Evolutionary conservation across 1,140 invertebrate genomes (phyloP).

Genomic region (Lycorma delicatula): DNA sequence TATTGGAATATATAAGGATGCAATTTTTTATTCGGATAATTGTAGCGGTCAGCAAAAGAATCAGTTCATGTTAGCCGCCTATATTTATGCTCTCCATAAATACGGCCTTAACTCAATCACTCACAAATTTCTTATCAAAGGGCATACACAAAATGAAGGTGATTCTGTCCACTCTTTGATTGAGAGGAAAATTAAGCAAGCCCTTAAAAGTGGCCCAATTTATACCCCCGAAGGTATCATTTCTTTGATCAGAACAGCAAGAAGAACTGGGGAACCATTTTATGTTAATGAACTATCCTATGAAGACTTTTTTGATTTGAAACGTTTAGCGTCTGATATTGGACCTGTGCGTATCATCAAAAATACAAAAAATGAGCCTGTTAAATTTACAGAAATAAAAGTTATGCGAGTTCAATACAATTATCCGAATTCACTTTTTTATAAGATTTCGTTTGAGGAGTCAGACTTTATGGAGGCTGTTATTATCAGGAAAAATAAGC

Average conservation of each 20-base stretch:
- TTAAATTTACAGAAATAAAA: neutral
- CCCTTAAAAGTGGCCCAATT: neutral
- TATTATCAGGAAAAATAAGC: neutral
- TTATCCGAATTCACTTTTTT: neutral
- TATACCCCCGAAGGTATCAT: neutral
- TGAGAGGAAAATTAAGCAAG: slow-evolving; percentile 29
- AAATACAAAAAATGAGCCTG: too few species aligned
- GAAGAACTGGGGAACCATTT: neutral
- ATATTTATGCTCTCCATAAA: slow-evolving; percentile 25
- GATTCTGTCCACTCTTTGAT: slow-evolving; percentile 23
- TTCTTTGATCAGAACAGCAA: neutral
- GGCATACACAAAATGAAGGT: slow-evolving; percentile 15
- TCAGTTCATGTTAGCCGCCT: slow-evolving; percentile 33
- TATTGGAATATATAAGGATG: slow-evolving; percentile 10
- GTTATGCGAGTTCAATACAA: neutral
- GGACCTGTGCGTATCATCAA: neutral
- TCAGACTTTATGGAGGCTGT: neutral
- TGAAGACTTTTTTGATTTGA: neutral
- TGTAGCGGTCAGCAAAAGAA: slow-evolving; percentile 37
- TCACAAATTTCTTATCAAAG: slow-evolving; percentile 16
- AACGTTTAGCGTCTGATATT: neutral
- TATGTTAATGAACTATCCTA: neutral
- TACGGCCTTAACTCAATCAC: slow-evolving; percentile 15
- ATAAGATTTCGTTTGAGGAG: neutral
- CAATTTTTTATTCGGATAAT: slow-evolving; percentile 36